Evolutionary conservation across 1,140 invertebrate species (phyloP), one percentile per base, ranked within the genome.

Genomic region (Zelostemma sp.): DNA sequence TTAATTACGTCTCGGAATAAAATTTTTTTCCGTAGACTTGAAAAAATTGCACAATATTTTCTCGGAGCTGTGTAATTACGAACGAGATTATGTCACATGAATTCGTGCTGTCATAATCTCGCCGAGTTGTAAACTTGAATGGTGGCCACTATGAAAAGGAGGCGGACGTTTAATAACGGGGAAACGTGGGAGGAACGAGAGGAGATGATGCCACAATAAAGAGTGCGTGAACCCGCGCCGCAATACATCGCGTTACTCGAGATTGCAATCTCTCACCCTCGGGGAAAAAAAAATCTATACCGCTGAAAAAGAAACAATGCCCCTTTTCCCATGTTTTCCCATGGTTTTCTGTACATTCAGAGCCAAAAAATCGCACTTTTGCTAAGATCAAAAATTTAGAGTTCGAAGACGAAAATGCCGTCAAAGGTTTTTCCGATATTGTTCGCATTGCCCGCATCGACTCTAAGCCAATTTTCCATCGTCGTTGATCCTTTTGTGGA

Each of bases 391-490:
- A n/a, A n/a, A n/a, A n/a, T n/a, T n/a, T n/a, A n/a, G n/a, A n/a
- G n/a, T n/a, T n/a, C n/a, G n/a, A n/a, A n/a, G n/a, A n/a, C n/a
- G n/a, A n/a, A n/a, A n/a, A n/a, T n/a, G n/a, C n/a, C n/a, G n/a
- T n/a, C n/a, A n/a, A n/a, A n/a, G n/a, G n/a, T n/a, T n/a, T n/a
- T n/a, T n/a, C n/a, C n/a, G n/a, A n/a, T n/a, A n/a, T n/a, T 31
- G 28, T 31, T 6, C 28, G 11, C 28, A 31, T 31, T 11, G 28
- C 28, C 5, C 28, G 11, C 28, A 6, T 31, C 28, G 28, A 31
- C 35, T 28, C 8, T 40, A 40, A 40, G 35, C n/a, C 35, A 40
- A 40, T 40, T 40, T 40, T 40, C n/a, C 35, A 40, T 40, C 35
- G 35, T 12, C 35, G 11, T 11, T 40, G 35, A 40, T 40, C 35